Percentiles rank a stretch among this genome's conserved stretches.
These are phyloP conservation scores for Machimus rusticus DNA, from an alignment of 2,888 invertebrate genomes.

Conservation along the genomic window DNA sequence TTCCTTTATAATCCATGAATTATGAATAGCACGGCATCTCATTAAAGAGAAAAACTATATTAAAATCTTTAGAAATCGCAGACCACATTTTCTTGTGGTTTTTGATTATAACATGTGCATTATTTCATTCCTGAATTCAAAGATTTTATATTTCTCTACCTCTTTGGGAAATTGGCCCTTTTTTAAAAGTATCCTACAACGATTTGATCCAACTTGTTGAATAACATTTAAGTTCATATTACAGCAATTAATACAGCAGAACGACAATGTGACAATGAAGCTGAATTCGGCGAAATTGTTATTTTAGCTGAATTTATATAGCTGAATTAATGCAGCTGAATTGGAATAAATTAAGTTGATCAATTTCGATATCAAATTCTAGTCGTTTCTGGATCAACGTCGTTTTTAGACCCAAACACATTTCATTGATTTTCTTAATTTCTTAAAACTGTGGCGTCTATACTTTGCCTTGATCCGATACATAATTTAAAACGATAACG, in stretches of 20 bases:
- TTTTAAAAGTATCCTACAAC: neutral
- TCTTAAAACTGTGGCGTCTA: neutral
- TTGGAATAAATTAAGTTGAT: neutral
- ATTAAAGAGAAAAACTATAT: neutral
- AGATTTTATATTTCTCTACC: neutral
- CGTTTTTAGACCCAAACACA: neutral
- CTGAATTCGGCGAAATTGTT: too few species aligned
- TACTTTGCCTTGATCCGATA: neutral
- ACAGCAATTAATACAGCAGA: neutral
- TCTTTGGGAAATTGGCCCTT: neutral
- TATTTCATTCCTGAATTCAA: neutral
- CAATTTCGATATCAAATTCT: neutral
- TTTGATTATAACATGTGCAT: neutral
- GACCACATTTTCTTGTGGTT: neutral
- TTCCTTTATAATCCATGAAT: neutral
- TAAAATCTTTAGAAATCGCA: neutral
- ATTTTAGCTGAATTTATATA: neutral
- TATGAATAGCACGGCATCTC: neutral
- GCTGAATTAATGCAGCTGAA: neutral
- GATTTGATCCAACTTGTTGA: neutral
- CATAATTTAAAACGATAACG: neutral
- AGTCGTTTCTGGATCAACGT: neutral
- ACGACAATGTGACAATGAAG: neutral
- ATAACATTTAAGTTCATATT: too few species aligned
- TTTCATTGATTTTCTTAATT: neutral